Conservation (phyloP, 2,888 invertebrate species). For the Brachyopa scutellaris region DNA sequence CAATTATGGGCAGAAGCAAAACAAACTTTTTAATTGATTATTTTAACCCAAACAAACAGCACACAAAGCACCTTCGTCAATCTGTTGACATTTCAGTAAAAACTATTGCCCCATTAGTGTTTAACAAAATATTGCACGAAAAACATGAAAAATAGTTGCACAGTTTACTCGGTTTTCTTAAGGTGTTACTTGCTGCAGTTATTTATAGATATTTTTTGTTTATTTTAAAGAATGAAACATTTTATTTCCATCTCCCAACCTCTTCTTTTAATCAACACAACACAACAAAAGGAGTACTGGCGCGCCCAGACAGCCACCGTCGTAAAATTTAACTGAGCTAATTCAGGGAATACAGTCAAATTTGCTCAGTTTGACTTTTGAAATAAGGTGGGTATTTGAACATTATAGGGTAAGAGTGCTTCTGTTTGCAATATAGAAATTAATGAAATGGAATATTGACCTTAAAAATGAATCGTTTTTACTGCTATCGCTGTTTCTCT, state of each 20-base stretch:
- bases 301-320: constrained; percentile 16
- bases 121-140: constrained; percentile 22
- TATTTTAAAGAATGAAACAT: constrained; percentile 56
- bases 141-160: constrained; percentile 3
- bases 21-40: constrained; percentile 36
- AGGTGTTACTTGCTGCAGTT: constrained; percentile 17
- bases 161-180: not conserved
- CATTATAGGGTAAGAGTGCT: no score
- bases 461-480: no score
- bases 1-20: constrained; percentile 22
- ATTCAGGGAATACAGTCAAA: not conserved
- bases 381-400: no score
- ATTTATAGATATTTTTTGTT: constrained; percentile 68
- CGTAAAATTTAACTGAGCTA: not conserved
- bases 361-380: constrained; percentile 10
- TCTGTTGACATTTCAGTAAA: constrained; percentile 53
- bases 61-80: constrained; percentile 57
- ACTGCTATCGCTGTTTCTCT: no score
- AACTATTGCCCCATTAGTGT: constrained; percentile 30
- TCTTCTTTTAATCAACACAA: constrained; percentile 49
- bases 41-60: constrained; percentile 52
- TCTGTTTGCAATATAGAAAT: no score
- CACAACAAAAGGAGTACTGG: constrained; percentile 24
- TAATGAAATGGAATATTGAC: no score
- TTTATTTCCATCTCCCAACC: constrained; percentile 27